Evolutionary conservation across 1,140 invertebrate species (phyloP).

Genomic region (Hycleus phaleratus): DNA sequence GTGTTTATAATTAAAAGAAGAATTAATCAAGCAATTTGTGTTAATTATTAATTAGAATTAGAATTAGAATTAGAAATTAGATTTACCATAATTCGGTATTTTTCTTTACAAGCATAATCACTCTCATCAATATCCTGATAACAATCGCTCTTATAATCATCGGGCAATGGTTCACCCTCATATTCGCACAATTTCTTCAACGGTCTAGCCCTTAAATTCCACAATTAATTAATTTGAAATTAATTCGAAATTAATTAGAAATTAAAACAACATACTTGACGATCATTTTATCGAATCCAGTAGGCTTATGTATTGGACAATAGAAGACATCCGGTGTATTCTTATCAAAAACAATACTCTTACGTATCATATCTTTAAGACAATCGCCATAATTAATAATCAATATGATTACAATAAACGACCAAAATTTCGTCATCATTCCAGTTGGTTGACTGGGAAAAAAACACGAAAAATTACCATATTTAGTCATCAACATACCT

Average conservation of each 20-base stretch:
- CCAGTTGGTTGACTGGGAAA: no score
- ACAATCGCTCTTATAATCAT: constrained; percentile 72
- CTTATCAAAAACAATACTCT: constrained; percentile 75
- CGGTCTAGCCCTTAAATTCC: constrained; percentile 50
- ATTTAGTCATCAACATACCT: no score
- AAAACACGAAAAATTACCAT: no score
- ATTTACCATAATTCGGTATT: constrained; percentile 71
- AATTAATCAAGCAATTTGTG: not conserved
- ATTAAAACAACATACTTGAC: constrained; percentile 43
- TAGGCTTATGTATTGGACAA: constrained; percentile 70
- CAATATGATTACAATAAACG: not conserved
- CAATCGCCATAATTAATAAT: not conserved
- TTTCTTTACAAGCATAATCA: constrained; percentile 75
- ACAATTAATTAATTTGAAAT: not conserved
- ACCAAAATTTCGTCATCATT: not conserved
- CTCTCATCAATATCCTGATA: constrained; percentile 76
- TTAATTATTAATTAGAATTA: no score
- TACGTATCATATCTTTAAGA: constrained; percentile 65
- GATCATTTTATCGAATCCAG: constrained; percentile 59
- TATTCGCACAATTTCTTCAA: constrained; percentile 69
- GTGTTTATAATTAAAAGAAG: not conserved
- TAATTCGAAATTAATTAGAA: not conserved
- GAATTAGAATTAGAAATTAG: no score
- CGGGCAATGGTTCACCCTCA: constrained; percentile 59
- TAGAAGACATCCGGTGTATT: constrained; percentile 79